phyloP scores from a whole-genome alignment of 2,113 vertebrate genomes.

The Donacobius atricapilla region DNA sequence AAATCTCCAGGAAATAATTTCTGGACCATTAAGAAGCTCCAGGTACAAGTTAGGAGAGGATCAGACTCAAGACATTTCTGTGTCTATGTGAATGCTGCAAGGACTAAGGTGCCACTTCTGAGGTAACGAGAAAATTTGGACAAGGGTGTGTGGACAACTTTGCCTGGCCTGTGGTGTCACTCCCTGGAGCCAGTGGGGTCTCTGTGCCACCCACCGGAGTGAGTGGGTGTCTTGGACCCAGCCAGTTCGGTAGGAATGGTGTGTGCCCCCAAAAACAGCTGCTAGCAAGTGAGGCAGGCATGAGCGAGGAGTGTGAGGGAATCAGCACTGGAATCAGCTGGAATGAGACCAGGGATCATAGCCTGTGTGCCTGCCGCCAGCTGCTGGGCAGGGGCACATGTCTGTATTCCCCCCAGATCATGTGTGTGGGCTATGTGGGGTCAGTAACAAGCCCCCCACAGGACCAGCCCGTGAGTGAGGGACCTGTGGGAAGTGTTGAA shows the following conservation, averaged over 20 bases:
- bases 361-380: background rate
- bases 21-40: background rate
- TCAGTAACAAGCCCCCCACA: background rate
- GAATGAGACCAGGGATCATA: background rate
- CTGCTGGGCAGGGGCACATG: background rate
- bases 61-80: background rate
- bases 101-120: background rate
- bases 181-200: no score
- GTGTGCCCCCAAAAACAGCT: background rate
- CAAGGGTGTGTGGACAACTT: no score
- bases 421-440: rapidly evolving
- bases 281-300: no score
- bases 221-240: rapidly evolving
- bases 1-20: background rate
- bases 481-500: rapidly evolving
- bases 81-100: background rate
- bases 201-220: no score
- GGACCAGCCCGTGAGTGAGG: rapidly evolving
- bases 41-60: background rate
- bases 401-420: background rate
- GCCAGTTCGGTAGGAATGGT: rapidly evolving
- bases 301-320: background rate
- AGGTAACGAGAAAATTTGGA: background rate
- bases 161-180: background rate
- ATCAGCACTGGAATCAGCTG: background rate